Conservation (phyloP, 2,113 vertebrate genomes). For the Polypterus bichir region DNA sequence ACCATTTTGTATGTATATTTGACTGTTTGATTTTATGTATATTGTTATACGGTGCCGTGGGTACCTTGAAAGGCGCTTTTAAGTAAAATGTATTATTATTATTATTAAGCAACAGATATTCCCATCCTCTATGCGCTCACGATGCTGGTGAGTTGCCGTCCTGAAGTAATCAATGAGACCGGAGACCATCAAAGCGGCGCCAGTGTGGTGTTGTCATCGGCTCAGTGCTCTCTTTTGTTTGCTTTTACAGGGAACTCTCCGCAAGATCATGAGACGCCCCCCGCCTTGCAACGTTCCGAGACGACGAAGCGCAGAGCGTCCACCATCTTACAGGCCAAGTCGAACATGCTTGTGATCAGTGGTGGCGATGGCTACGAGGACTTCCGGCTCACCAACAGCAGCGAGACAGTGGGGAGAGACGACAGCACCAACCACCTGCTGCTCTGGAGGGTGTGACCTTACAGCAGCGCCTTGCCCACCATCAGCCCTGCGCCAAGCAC, state of each 20-base stretch:
- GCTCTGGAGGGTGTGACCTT: slow-evolving; percentile 79
- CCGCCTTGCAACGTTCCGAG: slow-evolving; percentile 56
- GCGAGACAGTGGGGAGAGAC: slow-evolving; percentile 83
- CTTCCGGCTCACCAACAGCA: slow-evolving; percentile 84
- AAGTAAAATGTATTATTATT: too few relatives aligned
- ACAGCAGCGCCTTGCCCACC: neutral
- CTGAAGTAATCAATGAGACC: neutral
- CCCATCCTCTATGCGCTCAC: too few relatives aligned
- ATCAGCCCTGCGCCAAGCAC: neutral
- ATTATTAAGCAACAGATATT: too few relatives aligned
- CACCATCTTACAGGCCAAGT: slow-evolving; percentile 49
- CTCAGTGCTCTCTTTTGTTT: neutral
- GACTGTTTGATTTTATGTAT: too few relatives aligned
- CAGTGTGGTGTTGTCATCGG: neutral
- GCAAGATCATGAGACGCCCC: slow-evolving; percentile 48
- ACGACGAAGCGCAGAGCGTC: slow-evolving; percentile 50
- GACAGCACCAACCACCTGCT: slow-evolving; percentile 96
- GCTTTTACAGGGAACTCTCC: slow-evolving; percentile 29
- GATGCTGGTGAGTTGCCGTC: too few relatives aligned
- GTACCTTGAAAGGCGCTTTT: too few relatives aligned
- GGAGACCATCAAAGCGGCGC: fast-evolving
- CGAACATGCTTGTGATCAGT: slow-evolving; percentile 83
- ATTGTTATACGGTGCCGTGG: too few relatives aligned
- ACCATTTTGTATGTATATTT: too few relatives aligned
- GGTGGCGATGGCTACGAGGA: slow-evolving; percentile 93